phyloP scores from a whole-genome alignment of 1,140 invertebrate genomes.

The Heliconius hewitsoni region DNA sequence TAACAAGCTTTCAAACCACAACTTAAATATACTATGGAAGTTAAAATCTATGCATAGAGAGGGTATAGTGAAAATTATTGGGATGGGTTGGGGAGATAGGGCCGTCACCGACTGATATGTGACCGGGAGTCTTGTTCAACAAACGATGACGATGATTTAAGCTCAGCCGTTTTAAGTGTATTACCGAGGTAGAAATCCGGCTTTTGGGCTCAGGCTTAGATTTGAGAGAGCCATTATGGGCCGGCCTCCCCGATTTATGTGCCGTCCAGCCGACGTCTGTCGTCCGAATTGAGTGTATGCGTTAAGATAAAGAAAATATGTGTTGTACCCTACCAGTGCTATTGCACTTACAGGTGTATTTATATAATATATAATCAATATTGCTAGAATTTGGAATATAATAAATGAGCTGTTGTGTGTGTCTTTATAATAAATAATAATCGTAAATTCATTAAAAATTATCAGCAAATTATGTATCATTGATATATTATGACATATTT shows the following conservation, averaged over 20 bases:
- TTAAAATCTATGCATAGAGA: conserved; percentile 65
- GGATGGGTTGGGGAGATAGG: conserved; percentile 42
- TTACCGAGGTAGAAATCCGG: conserved; percentile 77
- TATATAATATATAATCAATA: neutral
- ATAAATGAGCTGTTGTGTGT: neutral
- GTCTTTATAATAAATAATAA: no score
- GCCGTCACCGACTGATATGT: conserved; percentile 75
- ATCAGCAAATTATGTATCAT: no score
- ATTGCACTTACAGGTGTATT: neutral
- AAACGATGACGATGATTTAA: conserved; percentile 81
- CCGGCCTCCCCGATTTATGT: conserved; percentile 69
- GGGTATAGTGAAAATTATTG: conserved; percentile 65
- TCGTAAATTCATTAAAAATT: neutral
- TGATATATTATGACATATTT: no score
- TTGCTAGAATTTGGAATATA: neutral
- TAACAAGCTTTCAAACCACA: conserved; percentile 16
- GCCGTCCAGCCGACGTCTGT: conserved; percentile 52
- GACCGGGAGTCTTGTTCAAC: conserved; percentile 80
- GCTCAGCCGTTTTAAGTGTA: conserved; percentile 80
- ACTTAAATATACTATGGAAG: conserved; percentile 30
- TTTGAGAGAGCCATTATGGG: conserved; percentile 74
- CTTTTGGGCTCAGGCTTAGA: conserved; percentile 72
- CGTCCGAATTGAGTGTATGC: conserved; percentile 36
- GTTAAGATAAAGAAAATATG: conserved; percentile 39
- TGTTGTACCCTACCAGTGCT: neutral